Conservation (phyloP, 2,888 invertebrate genomes). For the Calameuta idolon region DNA sequence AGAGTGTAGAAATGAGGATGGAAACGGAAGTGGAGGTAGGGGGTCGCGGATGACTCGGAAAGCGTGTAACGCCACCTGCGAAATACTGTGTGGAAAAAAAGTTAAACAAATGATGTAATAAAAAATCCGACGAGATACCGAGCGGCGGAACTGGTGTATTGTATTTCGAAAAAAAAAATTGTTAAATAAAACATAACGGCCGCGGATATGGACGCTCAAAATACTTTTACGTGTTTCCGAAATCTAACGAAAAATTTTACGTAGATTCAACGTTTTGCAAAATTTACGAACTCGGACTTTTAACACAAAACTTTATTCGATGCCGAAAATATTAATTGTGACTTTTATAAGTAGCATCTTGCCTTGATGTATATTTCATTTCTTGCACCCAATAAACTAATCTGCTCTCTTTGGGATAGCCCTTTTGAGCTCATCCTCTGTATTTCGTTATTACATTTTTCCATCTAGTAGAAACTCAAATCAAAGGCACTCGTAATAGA, state of each 20-base stretch:
- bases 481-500: background rate
- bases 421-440: background rate
- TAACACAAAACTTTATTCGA: background rate
- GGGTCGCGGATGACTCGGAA: conserved; percentile 23
- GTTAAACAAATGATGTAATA: conserved; percentile 50
- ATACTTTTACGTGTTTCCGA: background rate
- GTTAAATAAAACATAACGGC: background rate
- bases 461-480: background rate
- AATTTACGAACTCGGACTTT: background rate
- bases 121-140: conserved; percentile 28
- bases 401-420: background rate
- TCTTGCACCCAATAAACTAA: background rate
- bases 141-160: background rate
- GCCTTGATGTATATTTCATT: background rate
- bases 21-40: conserved; percentile 28
- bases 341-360: background rate
- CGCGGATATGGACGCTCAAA: background rate
- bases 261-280: background rate
- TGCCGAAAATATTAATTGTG: background rate
- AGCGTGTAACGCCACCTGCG: conserved; percentile 41
- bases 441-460: background rate
- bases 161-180: background rate
- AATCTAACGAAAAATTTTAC: background rate
- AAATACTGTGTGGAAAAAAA: conserved; percentile 49
- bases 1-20: conserved; percentile 10